Conservation (phyloP, 2,888 invertebrate genomes). For the Erebia ligea region DNA sequence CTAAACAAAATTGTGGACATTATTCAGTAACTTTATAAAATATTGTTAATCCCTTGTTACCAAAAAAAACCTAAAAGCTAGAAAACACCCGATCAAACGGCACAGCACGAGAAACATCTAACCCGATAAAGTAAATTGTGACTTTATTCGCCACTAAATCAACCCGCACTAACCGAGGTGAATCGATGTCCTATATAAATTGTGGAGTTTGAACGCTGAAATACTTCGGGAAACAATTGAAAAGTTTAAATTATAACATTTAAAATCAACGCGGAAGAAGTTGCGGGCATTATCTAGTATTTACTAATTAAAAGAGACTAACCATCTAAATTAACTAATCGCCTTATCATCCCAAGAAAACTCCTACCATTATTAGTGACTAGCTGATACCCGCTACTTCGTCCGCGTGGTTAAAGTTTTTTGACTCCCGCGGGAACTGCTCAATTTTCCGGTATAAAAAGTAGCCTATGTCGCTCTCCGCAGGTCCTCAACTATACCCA, state of each 20-base stretch:
- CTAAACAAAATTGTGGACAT: no score
- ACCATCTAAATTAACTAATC: no score
- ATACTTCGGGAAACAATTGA: slow-evolving; percentile 34
- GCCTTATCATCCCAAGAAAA: no score
- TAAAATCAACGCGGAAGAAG: background rate
- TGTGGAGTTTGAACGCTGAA: slow-evolving; percentile 32
- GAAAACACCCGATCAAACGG: background rate
- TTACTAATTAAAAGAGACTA: no score
- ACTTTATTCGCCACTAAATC: slow-evolving; percentile 36
- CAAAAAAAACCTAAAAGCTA: background rate
- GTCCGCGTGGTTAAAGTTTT: no score
- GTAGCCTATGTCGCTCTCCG: no score
- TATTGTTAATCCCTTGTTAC: background rate
- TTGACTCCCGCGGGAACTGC: no score
- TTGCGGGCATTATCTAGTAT: no score
- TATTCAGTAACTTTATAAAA: background rate
- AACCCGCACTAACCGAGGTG: slow-evolving; percentile 35
- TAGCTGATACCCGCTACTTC: no score
- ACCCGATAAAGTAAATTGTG: slow-evolving; percentile 14
- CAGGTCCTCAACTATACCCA: no score
- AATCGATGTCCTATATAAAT: slow-evolving; percentile 37
- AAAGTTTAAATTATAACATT: slow-evolving; percentile 24
- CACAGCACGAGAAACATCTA: slow-evolving; percentile 10
- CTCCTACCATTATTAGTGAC: no score
- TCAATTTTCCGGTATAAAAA: no score